phyloP scores from a whole-genome alignment of 2,797 vertebrate genomes.

The Poeciliopsis infans region DNA sequence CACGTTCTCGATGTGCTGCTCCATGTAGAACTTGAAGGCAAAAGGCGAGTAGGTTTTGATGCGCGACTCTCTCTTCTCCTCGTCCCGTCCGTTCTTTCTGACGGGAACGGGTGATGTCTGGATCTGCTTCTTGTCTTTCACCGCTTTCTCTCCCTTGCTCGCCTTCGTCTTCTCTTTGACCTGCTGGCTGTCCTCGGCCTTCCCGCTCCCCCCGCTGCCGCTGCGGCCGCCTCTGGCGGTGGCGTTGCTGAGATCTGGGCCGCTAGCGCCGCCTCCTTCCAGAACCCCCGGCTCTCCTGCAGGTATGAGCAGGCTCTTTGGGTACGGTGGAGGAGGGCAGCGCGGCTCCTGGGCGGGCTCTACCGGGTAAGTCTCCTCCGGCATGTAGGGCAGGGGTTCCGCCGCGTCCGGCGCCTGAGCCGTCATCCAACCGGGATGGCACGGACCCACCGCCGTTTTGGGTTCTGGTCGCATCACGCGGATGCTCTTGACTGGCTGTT shows the following conservation, averaged over 20 bases:
- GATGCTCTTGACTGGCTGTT: constrained; percentile 96
- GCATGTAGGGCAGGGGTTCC: constrained; percentile 84
- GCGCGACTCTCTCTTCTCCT: constrained; percentile 95
- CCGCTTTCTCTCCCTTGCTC: constrained; percentile 84
- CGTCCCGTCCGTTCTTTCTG: constrained; percentile 89
- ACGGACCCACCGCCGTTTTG: constrained; percentile 95
- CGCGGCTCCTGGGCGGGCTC: constrained; percentile 87
- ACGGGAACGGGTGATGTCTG: constrained; percentile 96
- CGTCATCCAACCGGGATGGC: constrained; percentile 92
- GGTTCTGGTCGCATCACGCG: constrained; percentile 96
- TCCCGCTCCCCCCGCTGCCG: constrained; percentile 66
- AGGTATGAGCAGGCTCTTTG: constrained; percentile 87
- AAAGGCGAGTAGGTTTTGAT: constrained; percentile 98
- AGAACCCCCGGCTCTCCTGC: constrained; percentile 80
- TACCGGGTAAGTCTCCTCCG: constrained; percentile 81
- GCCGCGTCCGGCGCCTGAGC: constrained; percentile 77
- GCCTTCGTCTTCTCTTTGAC: constrained; percentile 85
- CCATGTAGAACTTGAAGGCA: constrained; percentile 99
- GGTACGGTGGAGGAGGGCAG: constrained; percentile 94
- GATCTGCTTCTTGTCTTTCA: constrained; percentile 97
- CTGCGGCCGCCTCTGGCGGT: constrained; percentile 53
- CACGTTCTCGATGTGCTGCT: constrained; percentile 97
- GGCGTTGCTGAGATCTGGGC: constrained; percentile 65
- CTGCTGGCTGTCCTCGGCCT: constrained; percentile 78
- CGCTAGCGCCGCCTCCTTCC: constrained; percentile 79